Conservation (phyloP, 1,140 invertebrate species). For the Drepana arcuata region DNA sequence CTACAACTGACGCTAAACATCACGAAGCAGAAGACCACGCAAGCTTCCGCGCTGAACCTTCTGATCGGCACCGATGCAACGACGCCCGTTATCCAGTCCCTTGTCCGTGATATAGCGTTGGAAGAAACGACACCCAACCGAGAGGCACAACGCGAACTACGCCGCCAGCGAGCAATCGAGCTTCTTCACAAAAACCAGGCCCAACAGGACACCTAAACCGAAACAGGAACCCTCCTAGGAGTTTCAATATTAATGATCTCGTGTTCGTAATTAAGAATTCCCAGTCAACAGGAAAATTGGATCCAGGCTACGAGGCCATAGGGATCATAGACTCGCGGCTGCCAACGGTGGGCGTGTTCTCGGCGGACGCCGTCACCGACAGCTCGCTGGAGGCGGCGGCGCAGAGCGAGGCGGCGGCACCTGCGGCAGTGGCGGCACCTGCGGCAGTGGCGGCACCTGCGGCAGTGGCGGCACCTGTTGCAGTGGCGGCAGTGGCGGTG, state of each 20-base stretch:
- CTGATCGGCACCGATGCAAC: constrained; percentile 1
- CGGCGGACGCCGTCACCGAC: constrained; percentile 52
- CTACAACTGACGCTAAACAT: constrained; percentile 8
- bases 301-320: constrained; percentile 77
- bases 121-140: neutral
- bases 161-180: neutral
- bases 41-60: neutral
- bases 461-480: too few species aligned
- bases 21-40: constrained; percentile 3
- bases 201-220: neutral
- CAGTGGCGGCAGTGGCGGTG: neutral
- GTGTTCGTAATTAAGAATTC: neutral
- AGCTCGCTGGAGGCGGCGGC: constrained; percentile 19
- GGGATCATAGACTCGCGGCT: constrained; percentile 92
- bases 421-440: too few species aligned
- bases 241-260: neutral
- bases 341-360: constrained; percentile 90
- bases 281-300: neutral
- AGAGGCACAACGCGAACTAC: neutral
- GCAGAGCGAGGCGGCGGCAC: constrained; percentile 6
- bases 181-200: neutral
- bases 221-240: neutral
- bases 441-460: too few species aligned
- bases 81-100: neutral
- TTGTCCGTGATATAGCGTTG: constrained; percentile 2